These are phyloP conservation scores for Drosophila obscura DNA, from an alignment of 1,140 invertebrate species.

Conservation along the genomic window DNA sequence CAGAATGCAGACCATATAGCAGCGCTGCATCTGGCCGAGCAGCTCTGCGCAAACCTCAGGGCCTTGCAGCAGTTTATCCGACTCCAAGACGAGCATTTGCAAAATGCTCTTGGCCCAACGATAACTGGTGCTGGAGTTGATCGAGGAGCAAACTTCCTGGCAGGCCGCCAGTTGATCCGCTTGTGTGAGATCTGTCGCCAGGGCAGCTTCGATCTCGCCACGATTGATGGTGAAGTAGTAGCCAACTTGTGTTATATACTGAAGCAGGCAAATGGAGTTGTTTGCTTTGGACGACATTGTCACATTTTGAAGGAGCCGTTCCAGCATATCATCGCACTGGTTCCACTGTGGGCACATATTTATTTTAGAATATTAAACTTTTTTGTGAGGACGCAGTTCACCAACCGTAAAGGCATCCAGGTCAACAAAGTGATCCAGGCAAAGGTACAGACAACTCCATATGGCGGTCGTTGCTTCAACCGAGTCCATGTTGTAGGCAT, in stretches of 20 bases:
- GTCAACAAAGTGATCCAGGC: slow-evolving; percentile 59
- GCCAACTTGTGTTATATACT: slow-evolving; percentile 55
- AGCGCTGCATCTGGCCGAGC: slow-evolving; percentile 45
- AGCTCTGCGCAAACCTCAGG: slow-evolving; percentile 28
- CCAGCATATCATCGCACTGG: slow-evolving; percentile 69
- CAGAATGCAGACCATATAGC: slow-evolving; percentile 62
- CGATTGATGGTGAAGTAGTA: slow-evolving; percentile 65
- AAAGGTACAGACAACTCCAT: slow-evolving; percentile 64
- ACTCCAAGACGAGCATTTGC: slow-evolving; percentile 65
- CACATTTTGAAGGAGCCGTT: slow-evolving; percentile 61
- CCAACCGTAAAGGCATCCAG: slow-evolving; percentile 48
- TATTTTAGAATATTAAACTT: background rate
- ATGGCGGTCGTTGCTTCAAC: slow-evolving; percentile 29
- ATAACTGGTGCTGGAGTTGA: slow-evolving; percentile 57
- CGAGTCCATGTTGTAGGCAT: slow-evolving; percentile 56
- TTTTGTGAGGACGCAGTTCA: background rate
- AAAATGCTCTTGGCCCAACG: slow-evolving; percentile 67
- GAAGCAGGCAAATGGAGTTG: slow-evolving; percentile 51
- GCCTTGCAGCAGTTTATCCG: slow-evolving; percentile 56
- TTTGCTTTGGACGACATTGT: slow-evolving; percentile 35
- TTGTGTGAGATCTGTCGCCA: slow-evolving; percentile 41
- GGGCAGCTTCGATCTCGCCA: slow-evolving; percentile 26
- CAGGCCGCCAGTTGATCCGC: slow-evolving; percentile 25
- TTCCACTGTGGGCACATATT: slow-evolving; percentile 48
- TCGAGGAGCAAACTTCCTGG: slow-evolving; percentile 31